phyloP scores from a whole-genome alignment of 1,140 invertebrate species.

The Plectrocnemia conspersa region DNA sequence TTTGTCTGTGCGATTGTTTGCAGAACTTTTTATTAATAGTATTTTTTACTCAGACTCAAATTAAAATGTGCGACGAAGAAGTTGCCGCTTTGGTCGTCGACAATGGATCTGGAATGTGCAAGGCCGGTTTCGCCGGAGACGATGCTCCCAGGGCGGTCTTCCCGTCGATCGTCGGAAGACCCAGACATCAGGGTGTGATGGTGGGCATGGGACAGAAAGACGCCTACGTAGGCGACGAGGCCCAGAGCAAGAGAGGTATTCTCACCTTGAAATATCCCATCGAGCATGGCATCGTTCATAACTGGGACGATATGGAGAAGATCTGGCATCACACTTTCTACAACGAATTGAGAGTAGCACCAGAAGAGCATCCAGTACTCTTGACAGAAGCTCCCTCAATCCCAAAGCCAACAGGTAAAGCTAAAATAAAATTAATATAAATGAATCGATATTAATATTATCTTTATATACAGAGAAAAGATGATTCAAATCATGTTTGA shows the following conservation, averaged over 20 bases:
- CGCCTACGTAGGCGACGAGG: slow-evolving; percentile 63
- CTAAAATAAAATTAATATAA: background rate
- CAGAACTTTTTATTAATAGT: no score
- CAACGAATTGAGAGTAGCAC: slow-evolving; percentile 90
- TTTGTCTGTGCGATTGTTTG: no score
- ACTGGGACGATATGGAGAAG: slow-evolving; percentile 98
- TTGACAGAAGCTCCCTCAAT: slow-evolving; percentile 90
- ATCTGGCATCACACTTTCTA: slow-evolving; percentile 96
- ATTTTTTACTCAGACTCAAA: no score
- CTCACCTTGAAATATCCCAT: slow-evolving; percentile 90
- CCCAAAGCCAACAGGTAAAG: slow-evolving; percentile 73
- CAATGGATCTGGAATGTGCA: slow-evolving; percentile 89
- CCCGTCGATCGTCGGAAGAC: slow-evolving; percentile 76
- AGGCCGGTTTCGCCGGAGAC: slow-evolving; percentile 86
- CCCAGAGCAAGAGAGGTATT: no score
- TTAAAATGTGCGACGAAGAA: slow-evolving; percentile 86
- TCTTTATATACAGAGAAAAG: no score
- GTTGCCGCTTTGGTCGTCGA: slow-evolving; percentile 84
- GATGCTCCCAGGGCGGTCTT: slow-evolving; percentile 81
- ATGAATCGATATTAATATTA: background rate
- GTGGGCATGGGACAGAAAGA: slow-evolving; percentile 90
- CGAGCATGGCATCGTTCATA: slow-evolving; percentile 92
- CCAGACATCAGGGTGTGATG: slow-evolving; percentile 80
- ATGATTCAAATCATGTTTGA: slow-evolving; percentile 74
- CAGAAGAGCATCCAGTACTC: slow-evolving; percentile 88